Base-by-base conservation (phyloP, 2,888 invertebrate genomes). In the Hirtodrosophila histrioides region DNA sequence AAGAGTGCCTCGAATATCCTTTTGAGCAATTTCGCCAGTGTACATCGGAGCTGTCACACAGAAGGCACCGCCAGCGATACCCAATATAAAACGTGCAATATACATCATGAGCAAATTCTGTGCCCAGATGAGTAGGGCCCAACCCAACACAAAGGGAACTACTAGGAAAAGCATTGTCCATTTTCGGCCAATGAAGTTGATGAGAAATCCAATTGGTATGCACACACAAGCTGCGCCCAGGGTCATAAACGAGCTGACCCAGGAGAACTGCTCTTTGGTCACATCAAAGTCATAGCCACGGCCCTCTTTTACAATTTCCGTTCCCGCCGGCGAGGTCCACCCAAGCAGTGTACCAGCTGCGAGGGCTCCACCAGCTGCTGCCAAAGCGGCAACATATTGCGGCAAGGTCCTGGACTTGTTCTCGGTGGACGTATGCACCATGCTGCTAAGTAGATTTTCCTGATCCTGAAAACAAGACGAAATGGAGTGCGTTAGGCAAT, bases 41-140 rank as follows among this genome's bases (percentile, higher is more conserved):
- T 97, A 97, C 69, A 97, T 94, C 0, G 98, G 97, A 0, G 95
- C 96, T 0, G 96, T 95, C 12, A 97, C 94, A 81, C 96, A 97
- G 86, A 95, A 95, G 1, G 96, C 95, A 23, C 97, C 97, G 62
- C 91, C 92, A 23, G 92, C 87, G 41, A 92, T 76, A 74, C 92
- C 92, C 55, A 92, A 69, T 11, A 92, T 85, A 51, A 90, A 91
- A 58, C 92, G 89, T 1, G 91, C 90, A 3, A 68, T 65, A 44
- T 89, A 90, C 88, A 92, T 84, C 91, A 91, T 91, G 63, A 64
- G 71, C 40, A 92, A 75, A 29, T 94, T 94, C 12, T 95, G 95
- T 0, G 96, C 94, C 91, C 94, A 95, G 50, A 95, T 94, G 17
- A 97, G 94, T 10, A 96, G 89, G 3, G 93, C 90, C 96, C 96